phyloP scores from a whole-genome alignment of 2,113 vertebrate species.

The Mionectes macconnelli region DNA sequence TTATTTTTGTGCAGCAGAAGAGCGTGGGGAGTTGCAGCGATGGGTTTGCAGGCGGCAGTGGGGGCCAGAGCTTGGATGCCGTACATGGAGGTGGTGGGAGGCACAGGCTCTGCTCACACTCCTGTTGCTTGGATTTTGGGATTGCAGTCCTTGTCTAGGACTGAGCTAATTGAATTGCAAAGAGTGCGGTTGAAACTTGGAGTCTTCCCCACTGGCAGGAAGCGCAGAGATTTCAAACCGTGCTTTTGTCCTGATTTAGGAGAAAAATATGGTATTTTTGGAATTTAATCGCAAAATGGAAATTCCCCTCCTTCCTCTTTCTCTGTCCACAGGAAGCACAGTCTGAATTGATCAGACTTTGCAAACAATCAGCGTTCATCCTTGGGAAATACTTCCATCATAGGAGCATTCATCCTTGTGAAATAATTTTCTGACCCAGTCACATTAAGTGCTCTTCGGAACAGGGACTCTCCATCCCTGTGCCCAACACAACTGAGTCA shows the following conservation, averaged over 20 bases:
- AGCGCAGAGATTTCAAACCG: not conserved
- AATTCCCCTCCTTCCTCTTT: not conserved
- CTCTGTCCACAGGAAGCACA: not conserved
- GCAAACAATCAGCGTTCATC: not conserved
- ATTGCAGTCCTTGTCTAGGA: not conserved
- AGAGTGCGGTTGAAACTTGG: slow-evolving; percentile 30
- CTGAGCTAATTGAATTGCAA: slow-evolving; percentile 26
- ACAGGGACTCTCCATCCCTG: not conserved
- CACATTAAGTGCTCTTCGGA: not conserved
- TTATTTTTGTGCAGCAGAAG: not conserved
- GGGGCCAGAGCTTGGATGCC: not conserved
- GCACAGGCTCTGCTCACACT: accelerated
- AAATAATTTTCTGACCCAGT: not conserved
- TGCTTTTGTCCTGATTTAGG: slow-evolving; percentile 26
- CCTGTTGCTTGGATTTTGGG: not conserved
- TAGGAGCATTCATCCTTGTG: not conserved
- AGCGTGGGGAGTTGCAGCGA: not conserved
- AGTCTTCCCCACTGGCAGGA: slow-evolving; percentile 32
- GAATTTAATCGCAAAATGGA: slow-evolving; percentile 16
- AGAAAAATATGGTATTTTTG: not conserved
- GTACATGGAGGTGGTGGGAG: not conserved
- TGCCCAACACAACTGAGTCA: accelerated
- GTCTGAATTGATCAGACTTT: not conserved
- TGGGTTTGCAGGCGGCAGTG: not conserved
- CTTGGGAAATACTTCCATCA: not conserved